These are phyloP conservation scores for Beris morrisii DNA, from an alignment of 2,888 invertebrate genomes.

Conservation along the genomic window DNA sequence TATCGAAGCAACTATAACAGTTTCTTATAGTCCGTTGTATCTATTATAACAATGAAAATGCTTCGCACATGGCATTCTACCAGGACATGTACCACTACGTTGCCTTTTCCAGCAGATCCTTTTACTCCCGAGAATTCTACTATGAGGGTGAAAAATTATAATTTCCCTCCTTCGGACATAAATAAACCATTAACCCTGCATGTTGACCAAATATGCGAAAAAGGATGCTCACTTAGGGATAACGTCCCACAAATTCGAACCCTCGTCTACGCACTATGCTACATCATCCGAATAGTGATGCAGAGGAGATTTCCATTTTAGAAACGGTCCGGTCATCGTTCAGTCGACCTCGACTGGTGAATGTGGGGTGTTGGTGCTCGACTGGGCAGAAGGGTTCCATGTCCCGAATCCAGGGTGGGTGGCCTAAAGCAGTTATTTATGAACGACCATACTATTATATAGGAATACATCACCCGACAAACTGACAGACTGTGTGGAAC, in stretches of 20 bases:
- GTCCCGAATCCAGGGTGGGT: constrained; percentile 20
- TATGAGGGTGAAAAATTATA: constrained; percentile 30
- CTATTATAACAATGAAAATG: too few relatives aligned
- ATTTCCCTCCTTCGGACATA: constrained; percentile 33
- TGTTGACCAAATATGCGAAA: constrained; percentile 38
- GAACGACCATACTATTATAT: constrained; percentile 34
- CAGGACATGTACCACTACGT: too few relatives aligned
- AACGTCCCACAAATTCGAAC: constrained; percentile 35
- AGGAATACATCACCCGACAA: constrained; percentile 27
- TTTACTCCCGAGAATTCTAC: too few relatives aligned
- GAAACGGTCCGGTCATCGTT: constrained; percentile 29
- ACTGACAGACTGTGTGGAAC: constrained; percentile 24
- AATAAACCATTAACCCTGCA: constrained; percentile 38
- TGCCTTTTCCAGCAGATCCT: too few relatives aligned
- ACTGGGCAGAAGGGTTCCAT: not conserved
- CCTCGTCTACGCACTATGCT: constrained; percentile 29
- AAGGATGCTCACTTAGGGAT: constrained; percentile 39
- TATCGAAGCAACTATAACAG: too few relatives aligned
- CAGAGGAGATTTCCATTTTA: constrained; percentile 38
- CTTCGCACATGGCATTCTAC: too few relatives aligned
- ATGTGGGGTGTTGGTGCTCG: constrained; percentile 6
- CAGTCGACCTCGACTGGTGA: constrained; percentile 18
- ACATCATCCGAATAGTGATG: constrained; percentile 30
- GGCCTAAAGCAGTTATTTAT: constrained; percentile 37
- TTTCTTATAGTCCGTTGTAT: too few relatives aligned